A percentile compares a stretch with the other conserved stretches of the same genome.
phyloP scores from a whole-genome alignment of 2,113 vertebrate genomes.

The Shinisaurus crocodilurus region DNA sequence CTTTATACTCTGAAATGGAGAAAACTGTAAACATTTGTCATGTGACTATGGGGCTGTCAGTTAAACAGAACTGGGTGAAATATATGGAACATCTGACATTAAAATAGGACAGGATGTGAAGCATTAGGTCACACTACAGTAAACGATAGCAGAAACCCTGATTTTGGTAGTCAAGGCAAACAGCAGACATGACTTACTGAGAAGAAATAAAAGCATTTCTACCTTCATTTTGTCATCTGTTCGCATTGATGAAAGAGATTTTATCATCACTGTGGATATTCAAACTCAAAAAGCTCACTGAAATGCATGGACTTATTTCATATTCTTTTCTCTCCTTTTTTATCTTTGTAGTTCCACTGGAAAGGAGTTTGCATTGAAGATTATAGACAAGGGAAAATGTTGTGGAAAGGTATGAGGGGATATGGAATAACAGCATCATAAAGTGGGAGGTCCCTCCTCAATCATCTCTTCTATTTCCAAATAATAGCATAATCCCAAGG shows the following conservation, averaged over 20 bases:
- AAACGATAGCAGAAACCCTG: slow-evolving; percentile 37
- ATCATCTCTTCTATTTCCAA: neutral
- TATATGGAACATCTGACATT: neutral
- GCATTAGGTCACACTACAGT: slow-evolving; percentile 40
- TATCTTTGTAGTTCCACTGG: slow-evolving; percentile 85
- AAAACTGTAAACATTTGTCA: slow-evolving; percentile 4
- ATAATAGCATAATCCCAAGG: neutral
- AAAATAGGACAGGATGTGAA: slow-evolving; percentile 13
- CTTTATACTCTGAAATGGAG: neutral
- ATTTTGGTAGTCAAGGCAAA: slow-evolving; percentile 65
- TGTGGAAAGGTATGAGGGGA: slow-evolving; percentile 89
- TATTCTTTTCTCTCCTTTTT: neutral
- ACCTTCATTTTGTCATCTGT: slow-evolving; percentile 16
- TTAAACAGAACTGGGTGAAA: slow-evolving; percentile 10
- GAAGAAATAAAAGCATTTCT: neutral
- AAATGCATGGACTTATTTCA: slow-evolving; percentile 17
- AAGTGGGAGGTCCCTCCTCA: too few species aligned
- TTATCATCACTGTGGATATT: neutral
- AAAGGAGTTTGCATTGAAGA: slow-evolving; percentile 97
- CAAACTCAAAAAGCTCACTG: neutral
- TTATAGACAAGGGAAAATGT: slow-evolving; percentile 97
- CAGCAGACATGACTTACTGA: slow-evolving; percentile 42
- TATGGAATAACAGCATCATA: neutral
- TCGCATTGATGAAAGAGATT: neutral
- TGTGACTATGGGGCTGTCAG: slow-evolving; percentile 2